A percentile compares a stretch with the other conserved stretches of the same genome.
These are phyloP conservation scores for Melanocharis versteri DNA, from an alignment of 2,113 vertebrate species.

Conservation along the genomic window DNA sequence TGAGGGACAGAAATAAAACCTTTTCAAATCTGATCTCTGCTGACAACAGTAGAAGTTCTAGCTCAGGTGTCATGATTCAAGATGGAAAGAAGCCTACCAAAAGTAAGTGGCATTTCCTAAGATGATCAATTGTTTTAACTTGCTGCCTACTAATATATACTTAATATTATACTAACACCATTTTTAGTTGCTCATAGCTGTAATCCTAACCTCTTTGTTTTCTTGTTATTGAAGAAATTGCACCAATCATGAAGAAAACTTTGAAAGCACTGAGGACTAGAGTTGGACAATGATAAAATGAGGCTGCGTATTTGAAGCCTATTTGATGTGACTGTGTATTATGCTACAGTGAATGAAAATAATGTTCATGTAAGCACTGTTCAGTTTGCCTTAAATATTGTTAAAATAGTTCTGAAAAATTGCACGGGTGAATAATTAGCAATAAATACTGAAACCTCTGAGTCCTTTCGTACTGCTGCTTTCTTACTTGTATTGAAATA, in stretches of 20 bases:
- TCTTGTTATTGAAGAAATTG: slow-evolving; percentile 68
- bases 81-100: slow-evolving; percentile 69
- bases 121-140: neutral
- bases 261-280: slow-evolving; percentile 79
- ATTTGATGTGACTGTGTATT: neutral
- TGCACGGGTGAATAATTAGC: neutral
- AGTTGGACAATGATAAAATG: slow-evolving; percentile 66
- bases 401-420: neutral
- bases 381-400: neutral
- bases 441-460: neutral
- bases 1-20: slow-evolving; percentile 5
- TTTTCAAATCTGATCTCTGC: neutral
- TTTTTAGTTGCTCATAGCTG: neutral
- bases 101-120: slow-evolving; percentile 71
- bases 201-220: neutral
- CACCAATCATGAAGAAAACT: slow-evolving; percentile 87
- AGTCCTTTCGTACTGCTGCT: neutral
- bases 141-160: neutral
- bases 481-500: neutral
- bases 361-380: neutral
- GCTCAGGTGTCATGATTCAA: slow-evolving; percentile 19
- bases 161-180: neutral
- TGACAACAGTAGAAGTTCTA: neutral
- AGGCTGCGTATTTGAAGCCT: neutral
- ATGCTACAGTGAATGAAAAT: neutral